Percentiles rank a stretch among this genome's conserved stretches.
phyloP scores from a whole-genome alignment of 1,140 invertebrate species.

The Eriosoma lanigerum region DNA sequence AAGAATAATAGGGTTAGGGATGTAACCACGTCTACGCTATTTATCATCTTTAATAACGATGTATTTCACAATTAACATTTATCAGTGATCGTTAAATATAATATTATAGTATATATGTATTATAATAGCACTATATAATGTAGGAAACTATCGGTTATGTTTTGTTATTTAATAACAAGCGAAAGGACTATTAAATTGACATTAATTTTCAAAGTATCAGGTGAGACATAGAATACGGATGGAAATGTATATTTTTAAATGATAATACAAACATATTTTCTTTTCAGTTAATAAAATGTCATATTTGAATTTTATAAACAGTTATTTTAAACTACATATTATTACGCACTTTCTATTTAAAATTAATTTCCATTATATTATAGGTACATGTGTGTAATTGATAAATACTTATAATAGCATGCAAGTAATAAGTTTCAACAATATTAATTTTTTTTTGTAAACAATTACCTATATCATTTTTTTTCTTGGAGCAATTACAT shows the following conservation, averaged over 20 bases:
- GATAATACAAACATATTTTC: neutral
- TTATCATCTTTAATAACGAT: neutral
- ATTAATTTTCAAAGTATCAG: too few relatives aligned
- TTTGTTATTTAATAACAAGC: neutral
- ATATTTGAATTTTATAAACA: neutral
- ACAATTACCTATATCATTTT: too few relatives aligned
- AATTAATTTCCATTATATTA: too few relatives aligned
- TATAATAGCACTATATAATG: neutral
- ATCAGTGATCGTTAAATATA: conserved; percentile 1
- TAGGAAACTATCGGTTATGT: neutral
- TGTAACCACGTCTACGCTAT: neutral
- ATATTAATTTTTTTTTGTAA: too few relatives aligned
- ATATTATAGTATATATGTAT: neutral
- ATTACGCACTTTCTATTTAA: too few relatives aligned
- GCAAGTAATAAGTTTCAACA: too few relatives aligned
- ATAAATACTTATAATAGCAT: too few relatives aligned
- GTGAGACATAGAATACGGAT: too few relatives aligned
- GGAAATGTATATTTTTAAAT: neutral
- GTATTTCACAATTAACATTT: conserved; percentile 14
- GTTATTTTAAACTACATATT: too few relatives aligned
- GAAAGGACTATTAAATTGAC: neutral
- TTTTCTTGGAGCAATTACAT: too few relatives aligned
- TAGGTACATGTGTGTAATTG: too few relatives aligned
- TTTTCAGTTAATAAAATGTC: neutral
- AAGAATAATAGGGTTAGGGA: neutral